Percentiles rank a stretch among this genome's conserved stretches.
Conservation (phyloP, 2,113 vertebrate species). For the Dasyornis broadbenti region DNA sequence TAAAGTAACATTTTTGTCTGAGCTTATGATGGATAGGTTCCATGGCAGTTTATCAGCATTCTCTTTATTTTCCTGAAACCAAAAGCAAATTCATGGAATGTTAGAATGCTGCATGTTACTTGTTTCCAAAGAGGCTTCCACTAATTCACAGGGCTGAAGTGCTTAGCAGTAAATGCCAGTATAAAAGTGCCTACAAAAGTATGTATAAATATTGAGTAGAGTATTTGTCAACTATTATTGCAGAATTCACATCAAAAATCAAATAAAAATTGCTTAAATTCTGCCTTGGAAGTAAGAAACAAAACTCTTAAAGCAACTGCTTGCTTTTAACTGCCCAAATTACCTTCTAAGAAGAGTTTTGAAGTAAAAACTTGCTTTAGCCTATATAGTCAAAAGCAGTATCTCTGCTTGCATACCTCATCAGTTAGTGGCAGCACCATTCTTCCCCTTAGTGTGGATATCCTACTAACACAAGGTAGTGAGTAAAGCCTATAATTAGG, state of each 20-base stretch:
- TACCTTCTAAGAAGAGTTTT: background rate
- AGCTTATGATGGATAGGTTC: background rate
- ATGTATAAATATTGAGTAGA: background rate
- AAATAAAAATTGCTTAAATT: background rate
- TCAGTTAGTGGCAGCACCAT: background rate
- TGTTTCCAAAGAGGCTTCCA: background rate
- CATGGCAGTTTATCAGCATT: conserved; percentile 17
- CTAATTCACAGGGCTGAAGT: background rate
- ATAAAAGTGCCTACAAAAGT: background rate
- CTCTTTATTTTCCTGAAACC: conserved; percentile 73
- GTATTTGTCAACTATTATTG: background rate
- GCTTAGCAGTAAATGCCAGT: background rate
- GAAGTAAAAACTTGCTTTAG: background rate
- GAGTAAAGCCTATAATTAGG: background rate
- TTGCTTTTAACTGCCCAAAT: background rate
- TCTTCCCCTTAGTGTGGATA: background rate
- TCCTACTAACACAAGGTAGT: background rate
- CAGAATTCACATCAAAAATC: background rate
- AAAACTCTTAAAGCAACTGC: background rate
- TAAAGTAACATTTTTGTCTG: background rate
- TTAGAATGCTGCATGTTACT: background rate
- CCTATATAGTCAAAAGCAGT: background rate
- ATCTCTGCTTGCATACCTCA: background rate
- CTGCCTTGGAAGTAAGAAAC: background rate
- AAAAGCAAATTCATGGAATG: background rate